phyloP scores from a whole-genome alignment of 2,113 vertebrate species.

The Leptobrachium leishanense region DNA sequence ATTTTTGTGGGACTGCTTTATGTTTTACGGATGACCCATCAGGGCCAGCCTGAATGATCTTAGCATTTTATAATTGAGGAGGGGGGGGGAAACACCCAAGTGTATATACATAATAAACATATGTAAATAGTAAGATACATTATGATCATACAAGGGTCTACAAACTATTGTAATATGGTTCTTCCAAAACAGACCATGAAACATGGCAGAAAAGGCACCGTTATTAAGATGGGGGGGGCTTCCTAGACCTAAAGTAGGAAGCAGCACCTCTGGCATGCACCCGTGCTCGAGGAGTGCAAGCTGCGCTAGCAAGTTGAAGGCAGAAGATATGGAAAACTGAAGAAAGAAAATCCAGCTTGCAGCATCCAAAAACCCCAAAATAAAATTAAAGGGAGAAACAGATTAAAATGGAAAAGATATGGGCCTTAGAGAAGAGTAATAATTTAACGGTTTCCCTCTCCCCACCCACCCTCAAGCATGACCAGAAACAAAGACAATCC shows the following conservation, averaged over 20 bases:
- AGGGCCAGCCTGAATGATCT: conserved; percentile 40
- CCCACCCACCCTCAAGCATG: conserved; percentile 33
- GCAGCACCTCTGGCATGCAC: not conserved
- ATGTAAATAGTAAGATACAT: conserved; percentile 40
- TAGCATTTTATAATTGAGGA: conserved; percentile 6
- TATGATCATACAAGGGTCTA: conserved; percentile 13
- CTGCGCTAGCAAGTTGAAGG: conserved; percentile 4
- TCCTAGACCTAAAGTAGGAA: not conserved
- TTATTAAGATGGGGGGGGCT: conserved; percentile 7
- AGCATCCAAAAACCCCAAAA: not conserved
- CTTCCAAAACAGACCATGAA: conserved; percentile 14
- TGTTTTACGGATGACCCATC: conserved; percentile 11
- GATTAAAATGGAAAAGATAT: conserved; percentile 20
- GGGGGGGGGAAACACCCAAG: not conserved
- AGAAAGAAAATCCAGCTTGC: conserved; percentile 7
- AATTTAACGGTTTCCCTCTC: conserved; percentile 31
- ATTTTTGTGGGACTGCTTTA: not conserved
- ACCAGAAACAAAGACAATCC: conserved; percentile 25
- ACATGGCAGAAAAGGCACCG: conserved; percentile 35
- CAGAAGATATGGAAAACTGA: not conserved
- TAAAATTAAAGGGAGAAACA: conserved; percentile 10
- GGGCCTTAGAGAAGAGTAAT: conserved; percentile 24
- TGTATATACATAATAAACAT: conserved; percentile 44
- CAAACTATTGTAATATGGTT: conserved; percentile 14
- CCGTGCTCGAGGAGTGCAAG: not conserved